Base-by-base conservation (phyloP, 2,888 invertebrate species). In the Ryuthela nishihirai region DNA sequence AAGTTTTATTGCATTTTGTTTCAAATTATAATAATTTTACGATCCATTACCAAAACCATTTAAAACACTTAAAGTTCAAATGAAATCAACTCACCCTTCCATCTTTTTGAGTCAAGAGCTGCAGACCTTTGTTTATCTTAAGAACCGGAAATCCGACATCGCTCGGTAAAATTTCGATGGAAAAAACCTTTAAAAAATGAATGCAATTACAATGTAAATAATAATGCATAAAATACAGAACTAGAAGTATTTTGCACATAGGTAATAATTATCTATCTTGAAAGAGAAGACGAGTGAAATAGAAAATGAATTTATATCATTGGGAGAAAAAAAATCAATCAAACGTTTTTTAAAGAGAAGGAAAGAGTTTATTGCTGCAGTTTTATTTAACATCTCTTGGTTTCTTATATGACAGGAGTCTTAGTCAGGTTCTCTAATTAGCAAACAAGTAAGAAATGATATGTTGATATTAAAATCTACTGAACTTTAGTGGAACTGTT, bases 121-220 rank as follows among this genome's bases (percentile, higher is more conserved):
- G 69, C n/a, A 72, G 64, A 3, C 71, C 71, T 7, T 68, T 45
- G 54, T 73, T 73, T 18, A 64, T 64, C 21, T 67, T 60, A n/a
- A 73, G 61, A 2, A 71, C 64, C n/a, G 72, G 72, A 41, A 64
- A 68, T 4, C 70, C 71, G 67, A 72, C 71, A 69, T 73, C 73
- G 45, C 70, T 58, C 2, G 70, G 70, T 9, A 69, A 46, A 21
- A 73, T 65, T 3, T 66, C 66, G 18, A 73, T 72, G 17, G 67
- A 40, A 61, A 73, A 71, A 25, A 64, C 62, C 73, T 73, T 58
- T 29, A 67, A 56, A 52, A 48, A 36, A 24, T 35, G 26, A 1
- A 10, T 29, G 10, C 15, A n/a, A n/a, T n/a, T 9, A n/a, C 10
- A 38, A n/a, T 38, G 17, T 9, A 39, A 40, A 38, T 4, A 38